These are phyloP conservation scores for Acronicta leporina DNA, from an alignment of 2,888 invertebrate genomes.

Conservation along the genomic window DNA sequence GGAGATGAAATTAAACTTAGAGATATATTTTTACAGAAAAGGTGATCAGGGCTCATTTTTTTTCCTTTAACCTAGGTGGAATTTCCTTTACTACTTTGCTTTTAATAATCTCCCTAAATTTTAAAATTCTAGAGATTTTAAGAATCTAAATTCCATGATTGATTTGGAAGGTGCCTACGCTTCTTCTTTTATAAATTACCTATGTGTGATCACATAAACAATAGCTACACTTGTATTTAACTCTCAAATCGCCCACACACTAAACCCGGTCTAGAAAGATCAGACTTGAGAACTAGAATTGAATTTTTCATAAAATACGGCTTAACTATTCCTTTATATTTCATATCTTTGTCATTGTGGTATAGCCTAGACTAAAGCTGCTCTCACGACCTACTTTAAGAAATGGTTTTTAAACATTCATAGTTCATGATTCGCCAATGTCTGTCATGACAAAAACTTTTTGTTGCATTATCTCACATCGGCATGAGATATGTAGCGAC, in stretches of 20 bases:
- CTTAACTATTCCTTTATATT: not conserved
- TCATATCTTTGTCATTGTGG: not conserved
- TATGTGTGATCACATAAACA: too few relatives aligned
- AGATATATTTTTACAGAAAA: too few relatives aligned
- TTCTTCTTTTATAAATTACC: too few relatives aligned
- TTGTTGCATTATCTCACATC: not conserved
- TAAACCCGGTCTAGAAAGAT: conserved; percentile 1
- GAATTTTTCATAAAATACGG: conserved; percentile 21
- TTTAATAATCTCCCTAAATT: too few relatives aligned
- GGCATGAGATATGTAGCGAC: too few relatives aligned
- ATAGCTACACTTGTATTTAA: too few relatives aligned
- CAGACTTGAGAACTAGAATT: conserved; percentile 1
- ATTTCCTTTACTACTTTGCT: not conserved
- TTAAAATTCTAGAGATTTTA: too few relatives aligned
- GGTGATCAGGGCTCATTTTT: too few relatives aligned
- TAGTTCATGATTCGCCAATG: too few relatives aligned
- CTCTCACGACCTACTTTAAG: not conserved
- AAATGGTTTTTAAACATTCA: not conserved
- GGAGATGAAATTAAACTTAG: too few relatives aligned
- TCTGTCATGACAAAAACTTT: not conserved
- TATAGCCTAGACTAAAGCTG: not conserved
- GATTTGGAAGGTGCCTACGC: too few relatives aligned
- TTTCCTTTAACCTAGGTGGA: not conserved
- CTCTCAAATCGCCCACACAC: conserved; percentile 3
- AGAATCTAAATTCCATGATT: too few relatives aligned